These are phyloP conservation scores for Drosophila yooni DNA, from an alignment of 2,888 invertebrate species.

Conservation along the genomic window DNA sequence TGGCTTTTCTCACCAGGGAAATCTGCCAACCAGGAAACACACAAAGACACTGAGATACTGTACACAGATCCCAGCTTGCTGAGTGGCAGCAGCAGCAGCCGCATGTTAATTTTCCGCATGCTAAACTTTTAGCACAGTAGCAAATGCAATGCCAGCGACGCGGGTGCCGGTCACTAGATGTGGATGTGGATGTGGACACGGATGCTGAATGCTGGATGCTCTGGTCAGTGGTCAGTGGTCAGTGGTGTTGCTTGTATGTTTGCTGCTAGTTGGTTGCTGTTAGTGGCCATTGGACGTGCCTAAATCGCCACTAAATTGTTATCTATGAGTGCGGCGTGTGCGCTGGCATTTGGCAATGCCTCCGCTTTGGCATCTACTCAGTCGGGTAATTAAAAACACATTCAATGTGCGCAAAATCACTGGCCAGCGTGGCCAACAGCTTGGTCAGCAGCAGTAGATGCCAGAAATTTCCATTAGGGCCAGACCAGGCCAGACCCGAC, in stretches of 20 bases:
- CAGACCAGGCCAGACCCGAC: constrained; percentile 1
- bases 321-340: constrained; percentile 79
- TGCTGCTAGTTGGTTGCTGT: constrained; percentile 29
- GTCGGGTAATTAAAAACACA: constrained; percentile 78
- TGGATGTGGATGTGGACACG: constrained; percentile 19
- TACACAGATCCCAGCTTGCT: constrained; percentile 53
- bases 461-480: constrained; percentile 72
- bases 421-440: constrained; percentile 41
- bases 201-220: constrained; percentile 8
- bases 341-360: constrained; percentile 69
- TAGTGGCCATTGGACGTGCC: constrained; percentile 68
- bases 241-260: constrained; percentile 42
- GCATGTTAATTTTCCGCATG: constrained; percentile 82
- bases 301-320: constrained; percentile 80
- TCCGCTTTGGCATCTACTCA: constrained; percentile 67
- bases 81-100: constrained; percentile 64
- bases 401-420: constrained; percentile 81
- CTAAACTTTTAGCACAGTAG: constrained; percentile 81
- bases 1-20: constrained; percentile 80
- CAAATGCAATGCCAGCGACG: constrained; percentile 60
- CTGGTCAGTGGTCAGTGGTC: constrained; percentile 48
- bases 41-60: constrained; percentile 56
- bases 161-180: constrained; percentile 59
- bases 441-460: constrained; percentile 31
- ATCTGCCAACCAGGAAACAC: constrained; percentile 71